These are phyloP conservation scores for Oriolus oriolus DNA, from an alignment of 2,113 vertebrate genomes.

Conservation along the genomic window DNA sequence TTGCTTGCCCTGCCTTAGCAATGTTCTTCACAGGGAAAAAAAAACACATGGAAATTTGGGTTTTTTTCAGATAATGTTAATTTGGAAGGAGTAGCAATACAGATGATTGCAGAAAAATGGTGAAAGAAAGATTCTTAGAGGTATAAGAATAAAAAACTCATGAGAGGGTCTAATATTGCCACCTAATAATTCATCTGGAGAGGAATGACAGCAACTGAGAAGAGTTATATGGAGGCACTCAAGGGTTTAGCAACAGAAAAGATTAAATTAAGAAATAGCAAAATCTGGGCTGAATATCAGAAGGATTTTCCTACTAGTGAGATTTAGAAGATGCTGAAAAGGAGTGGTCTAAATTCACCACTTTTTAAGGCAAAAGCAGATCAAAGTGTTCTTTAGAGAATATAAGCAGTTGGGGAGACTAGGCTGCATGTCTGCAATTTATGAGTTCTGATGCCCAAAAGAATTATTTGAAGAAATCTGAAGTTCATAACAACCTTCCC, in stretches of 20 bases:
- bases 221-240: background rate
- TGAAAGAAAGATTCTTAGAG: background rate
- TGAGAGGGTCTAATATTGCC: background rate
- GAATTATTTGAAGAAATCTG: background rate
- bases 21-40: background rate
- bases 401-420: background rate
- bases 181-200: background rate
- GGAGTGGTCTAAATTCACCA: background rate
- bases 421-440: background rate
- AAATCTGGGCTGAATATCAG: background rate
- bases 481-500: background rate
- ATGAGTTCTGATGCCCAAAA: background rate
- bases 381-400: background rate
- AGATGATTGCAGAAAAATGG: background rate
- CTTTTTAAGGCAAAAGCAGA: background rate
- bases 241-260: background rate
- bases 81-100: background rate
- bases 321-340: background rate
- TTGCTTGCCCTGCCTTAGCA: background rate
- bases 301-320: background rate
- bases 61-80: background rate
- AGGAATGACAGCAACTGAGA: background rate
- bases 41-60: background rate
- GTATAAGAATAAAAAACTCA: background rate
- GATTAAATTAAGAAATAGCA: background rate